Evolutionary conservation across 2,888 invertebrate species (phyloP), one percentile per base, ranked within the genome.

Genomic region (Lutraria lutraria): DNA sequence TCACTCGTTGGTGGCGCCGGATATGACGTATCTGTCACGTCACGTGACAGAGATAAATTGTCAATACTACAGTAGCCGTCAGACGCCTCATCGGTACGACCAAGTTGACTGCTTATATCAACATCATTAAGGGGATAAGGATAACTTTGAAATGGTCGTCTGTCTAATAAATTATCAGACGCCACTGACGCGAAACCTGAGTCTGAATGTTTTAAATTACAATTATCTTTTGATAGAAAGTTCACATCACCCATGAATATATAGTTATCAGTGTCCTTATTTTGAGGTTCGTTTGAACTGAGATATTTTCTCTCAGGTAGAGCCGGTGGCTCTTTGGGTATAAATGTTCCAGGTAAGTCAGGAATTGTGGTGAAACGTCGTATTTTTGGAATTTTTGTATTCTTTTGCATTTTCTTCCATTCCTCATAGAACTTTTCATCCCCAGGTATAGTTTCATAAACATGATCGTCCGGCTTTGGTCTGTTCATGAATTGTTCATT

Each of bases 371-470:
- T 90, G 31, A 93, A 93, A n/a, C 92, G 89, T 25, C 92, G 89
- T 68, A 93, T 90, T 81, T 87, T 90, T 12, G 92, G 91, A 63
- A 92, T 90, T 88, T 90, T 89, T 13, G 92, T 88, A 68, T 89
- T 88, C 53, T 84, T 85, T 43, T 93, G 81, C 90, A 93, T 87
- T 88, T 91, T 87, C 82, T 93, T 92, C 90, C 92, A 91, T 87
- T 94, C 93, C 60, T 93, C 93, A 84, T 94, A 94, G 68, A 92
- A 84, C 60, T 93, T 89, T 83, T 93, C 93, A 82, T 94, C 94
- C 10, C 94, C 94, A 4, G 94, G 94, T 56, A 94, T 94, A 25
- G 94, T 94, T 90, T 94, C 94, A 29, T 94, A 94, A 29, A 94
- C 94, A 79, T 94, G 94, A 82, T 94, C 93, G 52, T 94, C 94